Evolutionary conservation across 1,140 invertebrate genomes (phyloP), one percentile per base, ranked within the genome.

Genomic region (Drusus annulatus): DNA sequence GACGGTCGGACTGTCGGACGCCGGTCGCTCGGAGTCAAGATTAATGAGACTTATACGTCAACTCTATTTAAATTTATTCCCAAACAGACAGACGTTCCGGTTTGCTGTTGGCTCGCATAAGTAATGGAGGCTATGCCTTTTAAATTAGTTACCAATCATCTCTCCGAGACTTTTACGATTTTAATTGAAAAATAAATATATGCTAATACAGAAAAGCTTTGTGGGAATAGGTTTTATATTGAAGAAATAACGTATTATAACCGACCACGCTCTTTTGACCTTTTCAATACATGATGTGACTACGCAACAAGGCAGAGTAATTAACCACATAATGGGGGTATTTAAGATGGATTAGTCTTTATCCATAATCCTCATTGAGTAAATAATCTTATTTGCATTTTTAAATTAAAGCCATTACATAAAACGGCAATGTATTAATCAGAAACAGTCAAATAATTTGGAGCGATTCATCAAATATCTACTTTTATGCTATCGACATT

Each of bases 131-230:
- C 31, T 58, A 56, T 54, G 60, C 62, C 51, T 81, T 80, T 76
- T 74, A 81, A 81, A 81, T 81, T 81, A 81, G 80, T 81, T 62
- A 78, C 76, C 80, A 60, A 81, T 81, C 80, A 76, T 19, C 75
- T 60, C 75, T 75, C 28, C 45, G 60, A 71, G 62, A 81, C 75
- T 77, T 81, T 81, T 81, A 76, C 63, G 77, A 58, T 81, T 78
- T 63, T 81, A 81, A 81, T 81, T 81, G 80, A 81, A 81, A 81
- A 81, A 81, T 81, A 78, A 81, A 81, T 63, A 68, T 74, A 78
- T 81, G 76, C 80, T 73, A 81, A 81, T 81, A 45, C 76, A 54
- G 68, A 63, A 63, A 62, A 69, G 31, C 68, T 63, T 62, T 76
- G 76, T 81, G 80, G 80, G 80, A 81, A 81, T 71, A 60, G 17